Evolutionary conservation across 2,888 invertebrate species (phyloP).

Genomic region (Sepioteuthis lessoniana): DNA sequence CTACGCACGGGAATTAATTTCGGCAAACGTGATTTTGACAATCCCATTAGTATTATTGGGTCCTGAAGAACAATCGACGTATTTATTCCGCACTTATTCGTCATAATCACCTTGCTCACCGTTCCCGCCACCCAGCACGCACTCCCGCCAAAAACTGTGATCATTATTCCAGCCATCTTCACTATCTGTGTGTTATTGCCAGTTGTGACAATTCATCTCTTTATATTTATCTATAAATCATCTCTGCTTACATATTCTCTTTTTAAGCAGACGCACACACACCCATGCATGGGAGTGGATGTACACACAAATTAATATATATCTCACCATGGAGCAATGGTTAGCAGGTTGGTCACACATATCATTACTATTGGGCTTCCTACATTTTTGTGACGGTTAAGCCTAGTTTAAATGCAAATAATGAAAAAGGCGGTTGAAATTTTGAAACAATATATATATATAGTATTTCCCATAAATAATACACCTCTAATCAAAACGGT

Average conservation of each 20-base stretch:
- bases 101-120: slow-evolving; percentile 33
- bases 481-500: too few relatives aligned
- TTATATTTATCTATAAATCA: slow-evolving; percentile 4
- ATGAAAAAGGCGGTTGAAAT: too few relatives aligned
- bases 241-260: not conserved
- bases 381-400: not conserved
- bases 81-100: slow-evolving; percentile 33
- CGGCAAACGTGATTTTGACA: slow-evolving; percentile 33
- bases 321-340: not conserved
- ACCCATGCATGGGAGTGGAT: not conserved
- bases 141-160: not conserved
- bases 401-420: too few relatives aligned
- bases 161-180: not conserved
- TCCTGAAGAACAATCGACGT: slow-evolving; percentile 24
- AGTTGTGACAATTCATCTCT: slow-evolving; percentile 23
- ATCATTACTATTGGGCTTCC: not conserved
- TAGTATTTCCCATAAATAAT: too few relatives aligned
- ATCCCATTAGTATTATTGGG: slow-evolving; percentile 33
- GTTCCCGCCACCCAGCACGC: not conserved
- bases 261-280: not conserved
- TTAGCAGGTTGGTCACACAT: not conserved
- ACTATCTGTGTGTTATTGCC: slow-evolving; percentile 33
- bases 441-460: too few relatives aligned
- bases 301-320: not conserved
- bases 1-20: slow-evolving; percentile 23